Evolutionary conservation across 2,113 vertebrate genomes (phyloP), one percentile per base, ranked within the genome.

Genomic region (Pseudopodoces humilis): DNA sequence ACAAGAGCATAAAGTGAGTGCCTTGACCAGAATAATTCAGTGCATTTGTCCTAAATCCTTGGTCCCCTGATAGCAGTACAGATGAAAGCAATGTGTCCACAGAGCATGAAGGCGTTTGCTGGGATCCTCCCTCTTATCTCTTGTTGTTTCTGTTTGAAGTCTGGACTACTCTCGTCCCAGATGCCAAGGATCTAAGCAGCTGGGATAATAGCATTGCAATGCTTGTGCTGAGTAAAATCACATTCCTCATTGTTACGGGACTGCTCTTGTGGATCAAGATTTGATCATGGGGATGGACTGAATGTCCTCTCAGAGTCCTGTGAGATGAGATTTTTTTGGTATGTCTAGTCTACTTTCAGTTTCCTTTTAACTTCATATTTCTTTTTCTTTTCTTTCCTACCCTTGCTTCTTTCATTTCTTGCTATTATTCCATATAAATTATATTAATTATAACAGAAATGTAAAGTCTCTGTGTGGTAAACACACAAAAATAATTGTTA

Each of bases 11-110:
- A 52, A 84, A 65, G 17, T 68, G 71, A 86, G 30, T 52, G 49
- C 43, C 56, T 91, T 74, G 47, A 71, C 44, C 52, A 44, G 78
- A 96, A 81, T 31, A 49, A 81, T 60, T 81, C 30, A 28, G 50
- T 53, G 30, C 19, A 18, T 94, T 97, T 94, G 74, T 86, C 53
- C n/a, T 75, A 86, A 92, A 83, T 92, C 65, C 46, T 77, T 65
- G 13, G 37, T 80, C 67, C 80, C 30, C 65, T 90, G 74, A 16
- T 11, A 89, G 31, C 27, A 20, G 6, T 70, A 22, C 21, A 91
- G 37, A 92, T 83, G 71, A 91, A 96, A 96, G 52, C 33, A 90
- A 11, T 46, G 30, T 44, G 22, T n/a, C 56, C 58, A 74, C 41
- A 58, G 53, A 84, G 49, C 41, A 82, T 49, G 24, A 91, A 86